A percentile compares a stretch with the other conserved stretches of the same genome.
phyloP scores from a whole-genome alignment of 2,113 vertebrate species.

The Plecturocebus donacophilus region DNA sequence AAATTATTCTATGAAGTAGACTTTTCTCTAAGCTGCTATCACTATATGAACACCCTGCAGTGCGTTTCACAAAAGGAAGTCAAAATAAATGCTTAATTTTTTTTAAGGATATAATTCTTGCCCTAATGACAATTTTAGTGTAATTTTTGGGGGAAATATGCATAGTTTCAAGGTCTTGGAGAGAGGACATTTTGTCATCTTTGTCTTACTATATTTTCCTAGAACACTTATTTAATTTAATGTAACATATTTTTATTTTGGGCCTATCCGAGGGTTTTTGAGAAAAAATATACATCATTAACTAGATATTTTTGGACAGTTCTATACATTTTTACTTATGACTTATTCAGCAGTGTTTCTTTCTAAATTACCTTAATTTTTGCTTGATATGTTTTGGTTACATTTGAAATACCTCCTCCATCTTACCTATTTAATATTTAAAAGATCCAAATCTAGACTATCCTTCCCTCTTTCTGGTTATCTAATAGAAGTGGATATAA shows the following conservation, averaged over 20 bases:
- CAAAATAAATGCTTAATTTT: slow-evolving; percentile 5
- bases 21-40: neutral
- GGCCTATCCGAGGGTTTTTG: neutral
- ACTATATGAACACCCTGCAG: neutral
- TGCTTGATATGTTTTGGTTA: neutral
- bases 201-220: neutral
- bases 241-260: neutral
- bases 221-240: neutral
- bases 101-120: neutral
- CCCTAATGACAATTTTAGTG: neutral
- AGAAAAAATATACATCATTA: neutral
- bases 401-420: slow-evolving; percentile 29
- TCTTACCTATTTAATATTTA: slow-evolving; percentile 34
- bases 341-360: neutral
- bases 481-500: neutral
- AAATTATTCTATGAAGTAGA: neutral
- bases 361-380: slow-evolving; percentile 34
- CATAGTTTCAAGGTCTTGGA: neutral
- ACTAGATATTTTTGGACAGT: neutral
- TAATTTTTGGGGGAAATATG: neutral
- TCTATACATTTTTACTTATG: neutral
- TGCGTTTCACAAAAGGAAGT: neutral
- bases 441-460: neutral
- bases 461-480: neutral
- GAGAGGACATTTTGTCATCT: neutral